Evolutionary conservation across 2,888 invertebrate genomes (phyloP), one percentile per base, ranked within the genome.

Genomic region (Drosophila melanosoma): DNA sequence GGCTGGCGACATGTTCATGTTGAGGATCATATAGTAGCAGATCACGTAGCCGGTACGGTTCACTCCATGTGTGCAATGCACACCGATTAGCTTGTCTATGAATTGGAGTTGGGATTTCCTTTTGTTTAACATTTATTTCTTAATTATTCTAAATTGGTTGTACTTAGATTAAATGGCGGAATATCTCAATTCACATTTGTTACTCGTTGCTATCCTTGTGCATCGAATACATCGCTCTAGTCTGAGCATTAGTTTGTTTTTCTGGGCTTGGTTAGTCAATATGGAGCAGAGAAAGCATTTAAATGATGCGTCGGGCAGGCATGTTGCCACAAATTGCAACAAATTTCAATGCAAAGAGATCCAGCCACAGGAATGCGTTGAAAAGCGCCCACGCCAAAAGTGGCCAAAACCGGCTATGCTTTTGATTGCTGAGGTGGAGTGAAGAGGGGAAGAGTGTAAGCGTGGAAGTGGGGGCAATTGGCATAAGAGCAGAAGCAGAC

Each of bases 31-130:
- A 92, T 95, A 96, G 87, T 95, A 94, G 91, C 97, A 96, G 80
- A 97, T 95, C 91, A 97, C 94, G 91, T 95, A 97, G 6, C 97
- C 97, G 11, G 97, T 96, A 76, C 97, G 95, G 92, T 97, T 97
- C 74, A 97, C 93, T 6, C 97, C 97, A 89, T 97, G 97, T 1
- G 97, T 97, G 91, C 97, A 97, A 92, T 97, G 97, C 67, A 97
- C 95, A 58, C 97, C 97, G 79, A 97, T 94, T 74, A 97, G 90
- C 78, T 94, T 94, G 90, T 95, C 96, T 96, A 94, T 26, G 94
- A 94, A 87, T 10, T 49, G 23, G n/a, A 72, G 40, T 35, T n/a
- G 29, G 10, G 33, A 49, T 35, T 54, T 53, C 23, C 15, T 10
- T 53, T 20, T 36, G 23, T 3, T 7, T 29, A 20, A 11, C 20